These are phyloP conservation scores for Dryoscopus gambensis DNA, from an alignment of 2,113 vertebrate genomes.

Conservation along the genomic window DNA sequence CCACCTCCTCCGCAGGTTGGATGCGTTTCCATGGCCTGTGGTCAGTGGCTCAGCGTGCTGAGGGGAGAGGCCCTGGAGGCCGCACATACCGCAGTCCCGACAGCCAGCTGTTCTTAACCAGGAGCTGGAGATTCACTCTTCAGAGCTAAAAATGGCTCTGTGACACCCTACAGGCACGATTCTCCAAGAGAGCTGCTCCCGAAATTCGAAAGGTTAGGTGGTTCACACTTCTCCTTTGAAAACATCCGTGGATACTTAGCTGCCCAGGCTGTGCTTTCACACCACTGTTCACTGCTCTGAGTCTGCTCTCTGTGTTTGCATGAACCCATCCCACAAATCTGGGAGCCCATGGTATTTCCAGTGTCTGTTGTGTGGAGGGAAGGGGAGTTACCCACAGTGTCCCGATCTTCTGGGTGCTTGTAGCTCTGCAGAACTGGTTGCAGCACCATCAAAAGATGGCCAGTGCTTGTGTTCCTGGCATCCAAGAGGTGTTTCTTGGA, in stretches of 20 bases:
- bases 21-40: not conserved
- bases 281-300: not conserved
- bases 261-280: not conserved
- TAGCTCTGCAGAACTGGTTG: not conserved
- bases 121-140: not conserved
- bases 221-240: not conserved
- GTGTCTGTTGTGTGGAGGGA: not conserved
- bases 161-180: not conserved
- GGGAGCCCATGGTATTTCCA: not conserved
- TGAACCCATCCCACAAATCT: not conserved
- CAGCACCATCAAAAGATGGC: not conserved
- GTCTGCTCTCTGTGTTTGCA: not conserved
- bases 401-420: not conserved
- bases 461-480: not conserved
- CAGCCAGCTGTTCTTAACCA: not conserved
- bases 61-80: not conserved
- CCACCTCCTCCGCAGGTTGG: not conserved
- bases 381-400: not conserved
- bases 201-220: not conserved
- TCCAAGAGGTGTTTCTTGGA: fast-evolving
- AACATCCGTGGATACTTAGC: not conserved
- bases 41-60: not conserved
- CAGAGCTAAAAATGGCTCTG: not conserved
- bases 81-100: fast-evolving
- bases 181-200: not conserved